phyloP scores from a whole-genome alignment of 2,888 invertebrate species.

The Charanyca ferruginea region DNA sequence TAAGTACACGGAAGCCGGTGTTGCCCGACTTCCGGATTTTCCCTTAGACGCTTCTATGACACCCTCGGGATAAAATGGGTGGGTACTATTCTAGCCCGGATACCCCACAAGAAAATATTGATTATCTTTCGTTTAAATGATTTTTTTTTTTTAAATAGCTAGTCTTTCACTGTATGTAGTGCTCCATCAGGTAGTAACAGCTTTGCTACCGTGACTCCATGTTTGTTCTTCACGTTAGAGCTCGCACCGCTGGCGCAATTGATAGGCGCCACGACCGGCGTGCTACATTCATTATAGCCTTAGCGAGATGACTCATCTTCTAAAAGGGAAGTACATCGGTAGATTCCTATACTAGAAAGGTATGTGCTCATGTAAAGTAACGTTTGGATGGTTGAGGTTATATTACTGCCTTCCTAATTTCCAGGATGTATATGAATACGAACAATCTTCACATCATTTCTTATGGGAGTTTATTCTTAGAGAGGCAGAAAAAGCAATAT shows the following conservation, averaged over 20 bases:
- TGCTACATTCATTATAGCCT: slow-evolving; percentile 52
- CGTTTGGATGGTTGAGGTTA: background rate
- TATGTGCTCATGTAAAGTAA: background rate
- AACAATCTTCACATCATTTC: too few relatives aligned
- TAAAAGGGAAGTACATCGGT: background rate
- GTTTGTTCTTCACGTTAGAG: slow-evolving; percentile 70
- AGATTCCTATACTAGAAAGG: background rate
- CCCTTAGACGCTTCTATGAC: too few relatives aligned
- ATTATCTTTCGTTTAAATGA: slow-evolving; percentile 3
- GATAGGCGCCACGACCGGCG: slow-evolving; percentile 55
- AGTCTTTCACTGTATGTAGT: background rate
- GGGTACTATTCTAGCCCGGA: too few relatives aligned
- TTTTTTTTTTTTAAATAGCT: background rate
- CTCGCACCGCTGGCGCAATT: slow-evolving; percentile 46
- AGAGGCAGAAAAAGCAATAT: too few relatives aligned
- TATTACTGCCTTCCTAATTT: background rate
- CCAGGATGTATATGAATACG: too few relatives aligned
- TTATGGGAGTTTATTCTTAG: too few relatives aligned
- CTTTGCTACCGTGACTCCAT: slow-evolving; percentile 72
- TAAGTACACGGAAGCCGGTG: too few relatives aligned
- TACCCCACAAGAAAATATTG: too few relatives aligned
- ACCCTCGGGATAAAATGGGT: too few relatives aligned
- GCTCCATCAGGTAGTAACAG: slow-evolving; percentile 33
- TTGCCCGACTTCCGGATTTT: too few relatives aligned
- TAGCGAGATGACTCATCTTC: slow-evolving; percentile 36